Percentiles rank a stretch among this genome's conserved stretches.
Conservation (phyloP, 2,797 vertebrate species). For the Rhinophrynus dorsalis region DNA sequence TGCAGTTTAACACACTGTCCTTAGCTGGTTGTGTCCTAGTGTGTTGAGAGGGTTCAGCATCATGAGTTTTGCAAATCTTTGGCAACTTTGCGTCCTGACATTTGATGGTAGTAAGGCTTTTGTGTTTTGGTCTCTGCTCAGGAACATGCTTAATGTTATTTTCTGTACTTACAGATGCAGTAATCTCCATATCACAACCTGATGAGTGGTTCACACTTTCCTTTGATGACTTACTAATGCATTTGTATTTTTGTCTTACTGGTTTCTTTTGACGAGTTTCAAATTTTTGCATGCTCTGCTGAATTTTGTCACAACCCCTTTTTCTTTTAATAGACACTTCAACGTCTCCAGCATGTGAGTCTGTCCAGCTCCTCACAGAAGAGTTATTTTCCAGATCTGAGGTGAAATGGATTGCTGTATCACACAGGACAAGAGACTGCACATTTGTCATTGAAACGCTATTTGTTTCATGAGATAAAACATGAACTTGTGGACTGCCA, state of each 20-base stretch:
- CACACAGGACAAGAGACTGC: conserved; percentile 30
- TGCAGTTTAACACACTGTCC: neutral
- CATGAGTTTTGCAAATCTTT: conserved; percentile 34
- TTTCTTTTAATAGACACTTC: conserved; percentile 14
- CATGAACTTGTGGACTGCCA: neutral
- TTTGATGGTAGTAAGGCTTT: conserved; percentile 35
- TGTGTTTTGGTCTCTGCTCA: neutral
- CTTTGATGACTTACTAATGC: conserved; percentile 5
- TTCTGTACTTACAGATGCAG: neutral
- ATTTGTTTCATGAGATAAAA: neutral
- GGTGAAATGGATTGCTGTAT: conserved; percentile 37
- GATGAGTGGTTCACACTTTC: neutral
- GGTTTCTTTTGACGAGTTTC: neutral
- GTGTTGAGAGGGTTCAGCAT: neutral
- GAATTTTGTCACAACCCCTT: neutral
- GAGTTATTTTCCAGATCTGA: too few relatives aligned
- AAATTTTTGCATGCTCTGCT: neutral
- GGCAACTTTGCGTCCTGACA: conserved; percentile 54
- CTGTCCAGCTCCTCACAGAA: neutral
- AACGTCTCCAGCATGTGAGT: conserved; percentile 19
- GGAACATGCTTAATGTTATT: conserved; percentile 7
- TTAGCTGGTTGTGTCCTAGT: neutral
- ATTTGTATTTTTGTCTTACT: conserved; percentile 13
- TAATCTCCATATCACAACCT: neutral
- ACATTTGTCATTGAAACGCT: neutral